A percentile compares a stretch with the other conserved stretches of the same genome.
Conservation (phyloP, 2,113 vertebrate species). For the Brienomyrus longianalis region DNA sequence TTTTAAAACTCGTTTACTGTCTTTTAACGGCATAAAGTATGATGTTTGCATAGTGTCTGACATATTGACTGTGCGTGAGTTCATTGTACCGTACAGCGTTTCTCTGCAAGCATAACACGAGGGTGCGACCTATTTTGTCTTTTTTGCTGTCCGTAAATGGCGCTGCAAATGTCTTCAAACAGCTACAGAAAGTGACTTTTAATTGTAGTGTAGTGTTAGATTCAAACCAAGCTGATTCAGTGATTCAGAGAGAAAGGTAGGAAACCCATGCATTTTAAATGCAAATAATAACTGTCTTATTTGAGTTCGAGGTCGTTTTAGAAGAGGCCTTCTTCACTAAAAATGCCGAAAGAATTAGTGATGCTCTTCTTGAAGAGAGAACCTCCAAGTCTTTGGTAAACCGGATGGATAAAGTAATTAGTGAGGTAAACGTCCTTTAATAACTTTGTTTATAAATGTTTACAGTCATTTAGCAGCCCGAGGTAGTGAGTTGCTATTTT, state of each 20-base stretch:
- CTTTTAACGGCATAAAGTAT: not conserved
- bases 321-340: slow-evolving; percentile 32
- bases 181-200: not conserved
- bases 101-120: not conserved
- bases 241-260: not conserved
- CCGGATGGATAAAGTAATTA: slow-evolving; percentile 39
- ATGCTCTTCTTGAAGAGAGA: slow-evolving; percentile 31
- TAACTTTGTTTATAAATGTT: not conserved
- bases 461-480: not conserved
- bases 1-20: not conserved
- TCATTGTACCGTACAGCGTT: not conserved
- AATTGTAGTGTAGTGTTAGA: not conserved
- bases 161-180: too few species aligned
- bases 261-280: not conserved
- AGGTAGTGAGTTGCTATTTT: not conserved
- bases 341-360: slow-evolving; percentile 21
- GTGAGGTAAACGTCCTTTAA: slow-evolving; percentile 30
- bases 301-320: slow-evolving; percentile 31
- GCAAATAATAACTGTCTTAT: not conserved
- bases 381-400: slow-evolving; percentile 29
- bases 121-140: not conserved
- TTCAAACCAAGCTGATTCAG: not conserved
- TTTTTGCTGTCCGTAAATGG: not conserved
- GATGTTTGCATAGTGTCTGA: not conserved
- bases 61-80: not conserved